These are phyloP conservation scores for Anguilla obscura DNA, from an alignment of 2,797 vertebrate species.

Conservation along the genomic window DNA sequence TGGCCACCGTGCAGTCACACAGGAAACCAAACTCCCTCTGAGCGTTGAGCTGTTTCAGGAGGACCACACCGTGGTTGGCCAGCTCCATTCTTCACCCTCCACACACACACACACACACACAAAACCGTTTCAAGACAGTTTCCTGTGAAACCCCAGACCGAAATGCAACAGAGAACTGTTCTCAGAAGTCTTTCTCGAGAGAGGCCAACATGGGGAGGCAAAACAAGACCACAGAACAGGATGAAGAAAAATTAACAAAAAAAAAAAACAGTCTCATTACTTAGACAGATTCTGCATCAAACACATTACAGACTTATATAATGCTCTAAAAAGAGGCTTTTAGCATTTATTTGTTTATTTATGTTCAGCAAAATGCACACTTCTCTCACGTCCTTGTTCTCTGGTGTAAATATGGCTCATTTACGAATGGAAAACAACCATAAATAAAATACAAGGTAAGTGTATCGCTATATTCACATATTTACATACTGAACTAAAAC, in stretches of 20 bases:
- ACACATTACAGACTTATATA: not conserved
- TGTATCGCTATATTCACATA: no score
- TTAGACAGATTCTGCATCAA: not conserved
- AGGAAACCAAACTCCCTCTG: slow-evolving; percentile 86
- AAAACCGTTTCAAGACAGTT: slow-evolving; percentile 8
- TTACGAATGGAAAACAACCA: not conserved
- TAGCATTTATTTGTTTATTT: not conserved
- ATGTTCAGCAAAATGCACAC: not conserved
- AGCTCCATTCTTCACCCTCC: slow-evolving; percentile 78
- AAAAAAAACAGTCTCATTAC: not conserved
- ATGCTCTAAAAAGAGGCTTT: no score
- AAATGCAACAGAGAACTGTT: not conserved
- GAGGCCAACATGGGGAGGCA: not conserved
- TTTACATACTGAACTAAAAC: no score
- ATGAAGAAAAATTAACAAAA: not conserved
- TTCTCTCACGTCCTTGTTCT: not conserved
- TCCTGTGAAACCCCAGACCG: not conserved
- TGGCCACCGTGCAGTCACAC: slow-evolving; percentile 87
- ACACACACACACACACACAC: not conserved
- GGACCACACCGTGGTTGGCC: slow-evolving; percentile 87
- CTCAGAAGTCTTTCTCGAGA: not conserved
- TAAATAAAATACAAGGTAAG: not conserved
- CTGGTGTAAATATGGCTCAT: not conserved
- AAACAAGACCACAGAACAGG: not conserved
- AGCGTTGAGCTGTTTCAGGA: slow-evolving; percentile 84